Evolutionary conservation across 2,888 invertebrate species (phyloP).

Genomic region (Hydropsyche betteni): DNA sequence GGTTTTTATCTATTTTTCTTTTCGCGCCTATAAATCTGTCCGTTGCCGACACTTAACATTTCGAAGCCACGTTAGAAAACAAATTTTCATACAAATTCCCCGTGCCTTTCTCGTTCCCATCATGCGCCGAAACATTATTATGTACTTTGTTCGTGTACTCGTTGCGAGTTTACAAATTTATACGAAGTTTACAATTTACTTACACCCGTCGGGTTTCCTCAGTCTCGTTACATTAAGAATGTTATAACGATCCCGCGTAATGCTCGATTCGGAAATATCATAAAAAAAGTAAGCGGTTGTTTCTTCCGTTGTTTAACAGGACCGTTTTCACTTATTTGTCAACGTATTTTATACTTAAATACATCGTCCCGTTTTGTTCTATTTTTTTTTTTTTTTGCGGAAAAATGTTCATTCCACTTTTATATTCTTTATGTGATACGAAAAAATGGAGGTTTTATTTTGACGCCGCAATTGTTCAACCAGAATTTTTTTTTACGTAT

Average conservation of each 20-base stretch:
- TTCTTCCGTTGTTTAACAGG: background rate
- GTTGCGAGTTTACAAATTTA: background rate
- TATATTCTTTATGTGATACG: conserved; percentile 11
- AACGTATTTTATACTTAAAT: conserved; percentile 23
- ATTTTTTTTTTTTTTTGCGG: conserved; percentile 18
- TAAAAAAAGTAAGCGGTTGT: background rate
- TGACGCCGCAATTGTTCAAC: background rate
- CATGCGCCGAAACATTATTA: background rate
- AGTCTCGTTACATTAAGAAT: background rate
- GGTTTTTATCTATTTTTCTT: background rate
- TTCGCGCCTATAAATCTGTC: conserved; percentile 6
- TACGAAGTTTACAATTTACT: conserved; percentile 11
- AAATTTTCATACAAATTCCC: conserved; percentile 4
- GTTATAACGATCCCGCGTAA: background rate
- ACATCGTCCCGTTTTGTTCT: background rate
- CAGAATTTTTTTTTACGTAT: background rate
- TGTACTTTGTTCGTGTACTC: conserved; percentile 4
- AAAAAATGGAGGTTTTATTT: conserved; percentile 1
- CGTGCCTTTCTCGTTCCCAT: background rate
- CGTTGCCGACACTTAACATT: background rate
- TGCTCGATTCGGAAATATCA: background rate
- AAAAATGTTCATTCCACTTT: conserved; percentile 12
- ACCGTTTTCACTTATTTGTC: conserved; percentile 11
- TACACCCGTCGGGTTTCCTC: background rate
- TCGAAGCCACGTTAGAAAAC: background rate